Evolutionary conservation across 2,888 invertebrate genomes (phyloP), one percentile per base, ranked within the genome.

Genomic region (Pristionchus entomophagus): DNA sequence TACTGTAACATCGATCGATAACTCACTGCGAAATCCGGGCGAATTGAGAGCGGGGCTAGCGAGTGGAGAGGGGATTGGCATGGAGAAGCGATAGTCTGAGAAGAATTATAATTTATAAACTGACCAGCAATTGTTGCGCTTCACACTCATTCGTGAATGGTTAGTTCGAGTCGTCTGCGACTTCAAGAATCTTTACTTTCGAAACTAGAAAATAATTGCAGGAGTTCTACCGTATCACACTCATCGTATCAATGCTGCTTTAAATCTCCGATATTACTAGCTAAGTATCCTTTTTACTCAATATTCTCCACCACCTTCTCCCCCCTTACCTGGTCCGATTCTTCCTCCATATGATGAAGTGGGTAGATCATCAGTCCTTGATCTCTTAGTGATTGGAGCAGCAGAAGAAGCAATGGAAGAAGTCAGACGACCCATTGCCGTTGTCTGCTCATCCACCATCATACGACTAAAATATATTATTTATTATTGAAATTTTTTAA

Each of bases 341-440:
- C 56, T 19, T 81, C 35, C 81, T 56, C 53, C 81, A 5, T 51
- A 35, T 12, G 32, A n/a, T 12, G 17, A 1, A 5, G 51, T 6
- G 2, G 49, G 53, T 29, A 80, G 49, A 32, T 81, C 81, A 56
- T 81, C 81, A 38, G 53, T 81, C 35, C 53, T 56, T 19, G 49
- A 12, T 19, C 81, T 56, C 35, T 56, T 81, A 35, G n/a, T 35
- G 22, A 81, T 56, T 19, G 81, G 81, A 5, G 53, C 81, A 3
- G 81, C 53, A 5, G 78, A 78, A 12, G 45, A n/a, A 6, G 81
- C 81, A 12, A 81, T 56, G 4, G 81, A 53, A 8, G 53, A 35
- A 2, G 53, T 56, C 35, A 81, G 53, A 29, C 81, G 51, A 38
- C 81, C 81, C 10, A 38, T 56, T 0, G 35, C 81, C 14, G 81